These are phyloP conservation scores for Boulengeromyrus knoepffleri DNA, from an alignment of 2,113 vertebrate species.

Conservation along the genomic window DNA sequence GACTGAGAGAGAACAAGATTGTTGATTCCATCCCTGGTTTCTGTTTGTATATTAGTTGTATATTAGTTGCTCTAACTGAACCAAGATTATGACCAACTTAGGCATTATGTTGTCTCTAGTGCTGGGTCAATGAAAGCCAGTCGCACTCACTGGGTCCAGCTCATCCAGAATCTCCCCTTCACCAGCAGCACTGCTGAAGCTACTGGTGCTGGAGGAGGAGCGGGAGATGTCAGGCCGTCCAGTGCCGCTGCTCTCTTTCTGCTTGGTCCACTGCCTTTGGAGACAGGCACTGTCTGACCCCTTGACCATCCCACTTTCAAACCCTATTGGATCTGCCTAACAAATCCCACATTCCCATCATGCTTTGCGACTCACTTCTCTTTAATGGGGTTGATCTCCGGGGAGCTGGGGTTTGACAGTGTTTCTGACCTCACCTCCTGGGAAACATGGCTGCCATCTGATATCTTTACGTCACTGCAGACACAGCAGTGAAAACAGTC, in stretches of 20 bases:
- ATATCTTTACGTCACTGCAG: constrained; percentile 70
- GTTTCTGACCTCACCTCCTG: constrained; percentile 81
- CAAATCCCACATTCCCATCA: background rate
- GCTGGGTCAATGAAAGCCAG: background rate
- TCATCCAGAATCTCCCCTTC: constrained; percentile 84
- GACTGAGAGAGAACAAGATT: background rate
- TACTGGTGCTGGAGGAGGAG: constrained; percentile 85
- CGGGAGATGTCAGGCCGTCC: constrained; percentile 79
- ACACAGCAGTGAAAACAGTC: constrained; percentile 45
- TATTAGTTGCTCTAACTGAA: background rate
- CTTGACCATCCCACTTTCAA: background rate
- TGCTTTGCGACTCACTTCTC: constrained; percentile 66
- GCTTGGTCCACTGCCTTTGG: constrained; percentile 65
- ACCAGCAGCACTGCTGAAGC: constrained; percentile 74
- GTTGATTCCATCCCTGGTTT: background rate
- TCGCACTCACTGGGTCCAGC: constrained; percentile 66
- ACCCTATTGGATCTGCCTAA: background rate
- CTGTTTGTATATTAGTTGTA: background rate
- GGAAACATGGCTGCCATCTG: constrained; percentile 70
- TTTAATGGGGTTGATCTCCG: constrained; percentile 82
- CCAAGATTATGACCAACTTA: background rate
- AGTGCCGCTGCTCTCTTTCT: constrained; percentile 72
- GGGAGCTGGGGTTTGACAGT: constrained; percentile 86
- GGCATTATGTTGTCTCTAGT: background rate
- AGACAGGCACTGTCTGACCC: background rate